phyloP scores from a whole-genome alignment of 2,113 vertebrate genomes.

The Ciconia maguari region DNA sequence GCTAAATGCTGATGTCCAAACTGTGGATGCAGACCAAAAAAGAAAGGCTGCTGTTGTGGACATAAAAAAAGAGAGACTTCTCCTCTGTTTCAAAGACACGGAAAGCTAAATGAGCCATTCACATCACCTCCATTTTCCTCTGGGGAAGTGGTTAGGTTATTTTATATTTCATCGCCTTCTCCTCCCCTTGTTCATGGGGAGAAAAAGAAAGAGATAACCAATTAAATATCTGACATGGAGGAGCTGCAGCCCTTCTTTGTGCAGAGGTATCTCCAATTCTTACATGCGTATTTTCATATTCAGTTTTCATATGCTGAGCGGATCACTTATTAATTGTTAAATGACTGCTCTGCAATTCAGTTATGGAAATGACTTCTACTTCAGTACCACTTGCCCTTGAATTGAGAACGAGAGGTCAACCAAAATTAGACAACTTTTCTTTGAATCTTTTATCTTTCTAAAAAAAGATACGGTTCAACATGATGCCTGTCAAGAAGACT shows the following conservation, averaged over 20 bases:
- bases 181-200: not conserved
- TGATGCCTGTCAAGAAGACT: not conserved
- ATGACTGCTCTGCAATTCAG: constrained; percentile 4
- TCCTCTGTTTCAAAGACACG: not conserved
- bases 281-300: not conserved
- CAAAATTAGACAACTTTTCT: constrained; percentile 20
- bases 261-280: not conserved
- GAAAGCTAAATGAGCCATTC: not conserved
- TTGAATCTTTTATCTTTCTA: not conserved
- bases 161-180: not conserved
- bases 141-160: not conserved
- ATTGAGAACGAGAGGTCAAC: not conserved
- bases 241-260: constrained; percentile 14
- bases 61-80: not conserved
- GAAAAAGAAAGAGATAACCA: not conserved
- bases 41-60: not conserved
- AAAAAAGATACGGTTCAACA: not conserved
- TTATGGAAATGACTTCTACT: constrained; percentile 23
- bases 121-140: not conserved
- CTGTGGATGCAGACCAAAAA: not conserved
- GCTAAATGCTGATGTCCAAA: not conserved
- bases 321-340: constrained; percentile 40
- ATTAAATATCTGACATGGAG: not conserved
- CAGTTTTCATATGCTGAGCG: not conserved
- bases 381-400: constrained; percentile 15